These are phyloP conservation scores for Linnaemya vulpina DNA, from an alignment of 2,888 invertebrate species.

Conservation along the genomic window DNA sequence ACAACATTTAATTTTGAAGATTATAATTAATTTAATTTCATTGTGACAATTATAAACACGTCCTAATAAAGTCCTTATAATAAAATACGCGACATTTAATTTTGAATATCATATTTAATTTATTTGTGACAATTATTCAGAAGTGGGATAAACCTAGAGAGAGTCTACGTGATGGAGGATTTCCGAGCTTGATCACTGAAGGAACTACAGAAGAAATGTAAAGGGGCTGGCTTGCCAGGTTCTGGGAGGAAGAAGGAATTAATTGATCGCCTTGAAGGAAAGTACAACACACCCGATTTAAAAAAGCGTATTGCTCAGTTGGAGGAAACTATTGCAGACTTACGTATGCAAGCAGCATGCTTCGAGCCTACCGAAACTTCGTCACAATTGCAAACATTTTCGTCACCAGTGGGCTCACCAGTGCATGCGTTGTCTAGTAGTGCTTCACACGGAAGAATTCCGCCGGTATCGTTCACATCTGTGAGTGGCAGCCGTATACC, in stretches of 20 bases:
- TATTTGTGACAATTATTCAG: slow-evolving; percentile 44
- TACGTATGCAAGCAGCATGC: too few species aligned
- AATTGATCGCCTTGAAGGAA: slow-evolving; percentile 17
- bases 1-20: too few species aligned
- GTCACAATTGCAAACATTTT: background rate
- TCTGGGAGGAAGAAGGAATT: slow-evolving; percentile 29
- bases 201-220: slow-evolving; percentile 26
- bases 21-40: too few species aligned
- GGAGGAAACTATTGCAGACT: slow-evolving; percentile 4
- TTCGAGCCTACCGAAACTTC: too few species aligned
- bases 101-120: too few species aligned
- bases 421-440: background rate
- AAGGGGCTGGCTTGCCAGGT: slow-evolving; percentile 21
- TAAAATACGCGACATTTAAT: too few species aligned
- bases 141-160: slow-evolving; percentile 11
- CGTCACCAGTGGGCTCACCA: slow-evolving; percentile 12
- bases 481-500: background rate
- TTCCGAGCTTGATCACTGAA: slow-evolving; percentile 9
- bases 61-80: too few species aligned
- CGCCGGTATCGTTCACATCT: background rate
- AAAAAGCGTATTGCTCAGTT: slow-evolving; percentile 9
- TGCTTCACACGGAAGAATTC: too few species aligned
- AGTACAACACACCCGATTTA: background rate
- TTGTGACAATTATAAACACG: too few species aligned
- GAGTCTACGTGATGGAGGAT: background rate